These are phyloP conservation scores for Heterochromis multidens DNA, from an alignment of 2,113 vertebrate species.

Conservation along the genomic window DNA sequence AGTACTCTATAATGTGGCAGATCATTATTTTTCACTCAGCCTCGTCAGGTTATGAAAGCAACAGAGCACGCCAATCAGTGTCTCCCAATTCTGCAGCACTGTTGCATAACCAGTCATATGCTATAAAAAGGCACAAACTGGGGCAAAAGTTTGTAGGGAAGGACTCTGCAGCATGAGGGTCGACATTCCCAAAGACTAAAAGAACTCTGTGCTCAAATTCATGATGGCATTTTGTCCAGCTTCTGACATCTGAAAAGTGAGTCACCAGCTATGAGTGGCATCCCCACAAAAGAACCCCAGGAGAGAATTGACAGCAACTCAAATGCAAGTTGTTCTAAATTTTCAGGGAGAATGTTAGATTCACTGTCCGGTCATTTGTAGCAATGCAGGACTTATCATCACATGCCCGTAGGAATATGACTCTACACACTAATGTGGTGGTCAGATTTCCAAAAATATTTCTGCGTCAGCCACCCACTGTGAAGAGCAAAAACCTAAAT, in stretches of 20 bases:
- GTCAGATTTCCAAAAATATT: slow-evolving; percentile 41
- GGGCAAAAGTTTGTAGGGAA: slow-evolving; percentile 7
- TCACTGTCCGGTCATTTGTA: slow-evolving; percentile 39
- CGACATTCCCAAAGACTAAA: not conserved
- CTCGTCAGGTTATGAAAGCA: slow-evolving; percentile 12
- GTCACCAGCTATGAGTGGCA: slow-evolving; percentile 43
- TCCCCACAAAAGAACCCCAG: slow-evolving; percentile 16
- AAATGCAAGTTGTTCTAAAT: slow-evolving; percentile 33
- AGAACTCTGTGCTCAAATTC: slow-evolving; percentile 7
- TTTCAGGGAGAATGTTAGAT: slow-evolving; percentile 5
- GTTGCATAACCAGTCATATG: not conserved
- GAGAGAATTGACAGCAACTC: slow-evolving; percentile 43
- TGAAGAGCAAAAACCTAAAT: slow-evolving; percentile 9
- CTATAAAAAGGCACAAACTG: slow-evolving; percentile 11
- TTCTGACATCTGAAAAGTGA: slow-evolving; percentile 40
- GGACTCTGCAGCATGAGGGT: not conserved
- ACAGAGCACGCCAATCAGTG: not conserved
- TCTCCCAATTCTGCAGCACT: not conserved
- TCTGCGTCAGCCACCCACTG: slow-evolving; percentile 6
- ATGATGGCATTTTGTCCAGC: slow-evolving; percentile 31
- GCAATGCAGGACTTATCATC: slow-evolving; percentile 12
- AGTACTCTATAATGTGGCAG: not conserved
- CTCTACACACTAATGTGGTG: slow-evolving; percentile 18
- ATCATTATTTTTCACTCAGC: slow-evolving; percentile 3
- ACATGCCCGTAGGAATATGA: slow-evolving; percentile 18